A percentile compares a stretch with the other conserved stretches of the same genome.
Evolutionary conservation across 2,888 invertebrate genomes (phyloP).

Genomic region (Lasioglossum morio): DNA sequence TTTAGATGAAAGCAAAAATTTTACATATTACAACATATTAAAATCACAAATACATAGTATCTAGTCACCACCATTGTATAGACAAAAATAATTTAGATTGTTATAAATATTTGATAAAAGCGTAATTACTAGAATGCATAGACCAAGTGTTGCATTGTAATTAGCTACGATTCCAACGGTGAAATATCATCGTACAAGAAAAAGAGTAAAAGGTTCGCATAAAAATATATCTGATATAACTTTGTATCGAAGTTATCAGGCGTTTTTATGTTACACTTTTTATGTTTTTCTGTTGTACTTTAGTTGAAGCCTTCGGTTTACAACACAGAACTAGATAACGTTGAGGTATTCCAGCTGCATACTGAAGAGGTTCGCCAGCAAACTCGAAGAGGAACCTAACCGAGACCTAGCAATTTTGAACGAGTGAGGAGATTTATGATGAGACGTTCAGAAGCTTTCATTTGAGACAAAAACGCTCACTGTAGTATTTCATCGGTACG

Average conservation of each 20-base stretch:
- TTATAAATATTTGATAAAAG: not conserved
- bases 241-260: not conserved
- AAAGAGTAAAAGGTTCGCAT: not conserved
- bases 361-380: not conserved
- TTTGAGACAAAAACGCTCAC: not conserved
- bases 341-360: not conserved
- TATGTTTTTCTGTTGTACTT: not conserved
- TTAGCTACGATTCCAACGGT: not conserved
- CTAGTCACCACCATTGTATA: not conserved
- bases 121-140: not conserved
- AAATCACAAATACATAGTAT: too few species aligned
- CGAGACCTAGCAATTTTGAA: constrained; percentile 4
- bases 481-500: not conserved
- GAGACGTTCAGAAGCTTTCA: not conserved
- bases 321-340: not conserved
- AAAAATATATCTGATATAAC: not conserved
- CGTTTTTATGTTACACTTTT: not conserved
- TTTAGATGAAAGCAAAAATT: too few species aligned
- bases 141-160: not conserved
- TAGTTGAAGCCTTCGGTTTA: constrained; percentile 4
- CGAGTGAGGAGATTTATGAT: not conserved
- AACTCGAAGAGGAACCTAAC: not conserved
- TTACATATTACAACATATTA: too few species aligned
- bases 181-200: not conserved
- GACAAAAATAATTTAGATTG: not conserved